These are phyloP conservation scores for Sisyra nigra DNA, from an alignment of 2,888 invertebrate genomes.

Conservation along the genomic window DNA sequence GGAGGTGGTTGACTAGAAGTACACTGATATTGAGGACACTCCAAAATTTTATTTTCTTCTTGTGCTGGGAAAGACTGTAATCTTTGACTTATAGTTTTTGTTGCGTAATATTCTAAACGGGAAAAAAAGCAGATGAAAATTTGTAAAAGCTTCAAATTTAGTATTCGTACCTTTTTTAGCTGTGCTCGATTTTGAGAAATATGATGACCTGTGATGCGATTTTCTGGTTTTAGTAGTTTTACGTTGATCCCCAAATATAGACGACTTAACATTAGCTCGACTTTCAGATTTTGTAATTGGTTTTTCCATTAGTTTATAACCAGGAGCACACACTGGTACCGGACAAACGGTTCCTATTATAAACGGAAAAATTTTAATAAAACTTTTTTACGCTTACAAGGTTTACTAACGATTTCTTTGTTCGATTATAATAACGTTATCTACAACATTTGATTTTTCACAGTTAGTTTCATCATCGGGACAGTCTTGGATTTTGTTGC, in stretches of 20 bases:
- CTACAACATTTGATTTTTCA: conserved; percentile 16
- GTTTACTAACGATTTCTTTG: conserved; percentile 12
- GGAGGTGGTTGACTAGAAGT: conserved; percentile 32
- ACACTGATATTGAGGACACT: conserved; percentile 39
- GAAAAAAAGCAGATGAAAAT: too few relatives aligned
- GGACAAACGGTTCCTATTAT: conserved; percentile 23
- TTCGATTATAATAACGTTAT: conserved; percentile 12
- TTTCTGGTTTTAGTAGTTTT: conserved; percentile 9
- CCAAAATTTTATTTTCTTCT: conserved; percentile 15
- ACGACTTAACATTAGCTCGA: too few relatives aligned
- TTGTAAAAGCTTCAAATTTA: too few relatives aligned
- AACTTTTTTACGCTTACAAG: conserved; percentile 7
- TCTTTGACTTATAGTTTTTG: too few relatives aligned
- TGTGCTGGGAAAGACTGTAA: neutral
- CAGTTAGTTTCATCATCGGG: conserved; percentile 68
- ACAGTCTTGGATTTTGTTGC: conserved; percentile 66
- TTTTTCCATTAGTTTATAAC: conserved; percentile 30
- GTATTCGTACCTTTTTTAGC: too few relatives aligned
- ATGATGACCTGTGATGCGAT: neutral
- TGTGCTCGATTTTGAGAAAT: too few relatives aligned
- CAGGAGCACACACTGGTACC: conserved; percentile 30
- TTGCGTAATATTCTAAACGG: too few relatives aligned
- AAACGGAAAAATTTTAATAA: conserved; percentile 12
- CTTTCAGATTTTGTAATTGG: conserved; percentile 17
- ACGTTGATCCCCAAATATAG: too few relatives aligned